phyloP scores from a whole-genome alignment of 2,113 vertebrate species.

The Anarrhichthys ocellatus region DNA sequence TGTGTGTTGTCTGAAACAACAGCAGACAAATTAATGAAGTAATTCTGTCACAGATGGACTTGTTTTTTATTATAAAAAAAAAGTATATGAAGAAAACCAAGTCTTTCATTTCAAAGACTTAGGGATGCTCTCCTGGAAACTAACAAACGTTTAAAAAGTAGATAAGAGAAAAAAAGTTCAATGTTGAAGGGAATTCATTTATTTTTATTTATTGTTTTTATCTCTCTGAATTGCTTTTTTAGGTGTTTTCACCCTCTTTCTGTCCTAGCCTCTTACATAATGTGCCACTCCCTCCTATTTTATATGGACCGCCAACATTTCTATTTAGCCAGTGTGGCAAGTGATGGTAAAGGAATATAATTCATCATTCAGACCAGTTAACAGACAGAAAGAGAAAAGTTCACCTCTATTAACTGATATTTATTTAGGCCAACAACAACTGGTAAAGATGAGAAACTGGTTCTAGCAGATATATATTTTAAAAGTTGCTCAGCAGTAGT shows the following conservation, averaged over 20 bases:
- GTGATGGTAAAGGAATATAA: conserved; percentile 55
- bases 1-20: conserved; percentile 86
- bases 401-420: conserved; percentile 70
- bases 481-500: conserved; percentile 70
- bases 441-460: conserved; percentile 63
- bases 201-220: conserved; percentile 86
- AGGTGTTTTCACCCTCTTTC: conserved; percentile 71
- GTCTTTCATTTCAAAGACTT: conserved; percentile 89
- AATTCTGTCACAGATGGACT: conserved; percentile 89
- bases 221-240: conserved; percentile 79
- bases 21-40: conserved; percentile 88
- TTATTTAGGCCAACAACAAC: conserved; percentile 77
- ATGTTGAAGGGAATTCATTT: conserved; percentile 85
- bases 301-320: conserved; percentile 49
- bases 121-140: conserved; percentile 80
- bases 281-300: conserved; percentile 51
- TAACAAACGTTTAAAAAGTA: conserved; percentile 87
- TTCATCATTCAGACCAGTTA: conserved; percentile 50
- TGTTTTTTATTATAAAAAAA: conserved; percentile 85
- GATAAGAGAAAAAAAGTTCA: conserved; percentile 78
- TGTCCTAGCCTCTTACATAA: conserved; percentile 61
- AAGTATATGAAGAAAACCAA: conserved; percentile 87
- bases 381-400: conserved; percentile 58
- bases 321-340: conserved; percentile 39
- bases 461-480: conserved; percentile 65